phyloP scores from a whole-genome alignment of 1,140 invertebrate genomes.

The Campoletis sonorensis region DNA sequence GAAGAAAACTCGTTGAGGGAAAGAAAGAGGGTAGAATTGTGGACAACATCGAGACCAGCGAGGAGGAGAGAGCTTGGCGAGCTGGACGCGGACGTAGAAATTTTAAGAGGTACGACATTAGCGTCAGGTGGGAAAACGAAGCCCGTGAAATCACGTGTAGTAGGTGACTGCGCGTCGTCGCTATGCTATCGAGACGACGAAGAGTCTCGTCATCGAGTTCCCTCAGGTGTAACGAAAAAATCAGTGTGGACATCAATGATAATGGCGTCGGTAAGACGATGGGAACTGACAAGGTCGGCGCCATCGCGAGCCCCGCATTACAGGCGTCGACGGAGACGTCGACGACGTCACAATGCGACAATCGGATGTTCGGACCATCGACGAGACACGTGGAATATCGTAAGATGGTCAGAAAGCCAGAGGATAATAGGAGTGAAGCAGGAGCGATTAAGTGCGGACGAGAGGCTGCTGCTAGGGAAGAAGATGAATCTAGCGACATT shows the following conservation, averaged over 20 bases:
- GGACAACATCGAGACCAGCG: neutral
- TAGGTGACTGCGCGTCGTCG: constrained; percentile 66
- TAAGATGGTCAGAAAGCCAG: neutral
- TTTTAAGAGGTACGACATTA: constrained; percentile 35
- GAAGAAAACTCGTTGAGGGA: neutral
- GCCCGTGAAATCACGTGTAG: constrained; percentile 50
- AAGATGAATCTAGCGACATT: neutral
- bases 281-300: neutral
- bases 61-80: neutral
- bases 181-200: constrained; percentile 61
- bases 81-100: constrained; percentile 21
- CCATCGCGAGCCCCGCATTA: neutral
- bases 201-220: constrained; percentile 4
- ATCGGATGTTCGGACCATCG: neutral
- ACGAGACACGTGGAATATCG: constrained; percentile 1
- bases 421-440: neutral
- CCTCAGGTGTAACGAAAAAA: neutral
- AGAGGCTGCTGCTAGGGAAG: neutral
- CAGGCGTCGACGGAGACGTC: constrained; percentile 31
- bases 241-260: neutral
- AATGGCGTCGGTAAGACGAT: neutral
- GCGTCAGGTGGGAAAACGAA: constrained; percentile 58
- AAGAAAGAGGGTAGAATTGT: neutral
- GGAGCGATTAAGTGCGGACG: neutral
- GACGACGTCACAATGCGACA: constrained; percentile 12